phyloP scores from a whole-genome alignment of 30 jellyfish, hydroid and myxozoan genomes.

The Pelagia noctiluca region DNA sequence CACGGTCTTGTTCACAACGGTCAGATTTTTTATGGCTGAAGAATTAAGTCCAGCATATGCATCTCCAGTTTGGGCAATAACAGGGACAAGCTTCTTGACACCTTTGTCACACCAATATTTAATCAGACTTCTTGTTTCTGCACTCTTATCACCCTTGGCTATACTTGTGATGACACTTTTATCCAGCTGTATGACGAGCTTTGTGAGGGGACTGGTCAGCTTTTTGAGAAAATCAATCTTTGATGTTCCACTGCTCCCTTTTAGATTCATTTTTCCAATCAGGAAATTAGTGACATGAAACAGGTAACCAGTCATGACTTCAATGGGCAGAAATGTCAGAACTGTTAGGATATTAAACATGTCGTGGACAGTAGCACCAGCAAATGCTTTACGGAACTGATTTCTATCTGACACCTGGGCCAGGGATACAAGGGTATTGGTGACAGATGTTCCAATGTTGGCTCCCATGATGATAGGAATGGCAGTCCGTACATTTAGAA shows the following conservation, averaged over 20 bases:
- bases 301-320: slow-evolving; percentile 75
- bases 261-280: slow-evolving; percentile 44
- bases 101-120: slow-evolving; percentile 96
- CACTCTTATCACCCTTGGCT: slow-evolving; percentile 90
- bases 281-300: slow-evolving; percentile 68
- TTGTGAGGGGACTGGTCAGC: slow-evolving; percentile 91
- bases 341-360: slow-evolving; percentile 89
- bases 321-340: slow-evolving; percentile 83
- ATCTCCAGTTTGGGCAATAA: neutral
- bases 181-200: slow-evolving; percentile 81
- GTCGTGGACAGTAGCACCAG: slow-evolving; percentile 97
- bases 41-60: neutral
- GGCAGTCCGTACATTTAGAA: slow-evolving; percentile 82
- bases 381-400: slow-evolving; percentile 95
- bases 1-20: slow-evolving; percentile 55
- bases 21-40: neutral
- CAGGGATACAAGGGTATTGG: slow-evolving; percentile 90
- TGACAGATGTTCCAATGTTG: slow-evolving; percentile 93
- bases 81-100: slow-evolving; percentile 44
- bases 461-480: slow-evolving; percentile 98
- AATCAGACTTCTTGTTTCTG: slow-evolving; percentile 74
- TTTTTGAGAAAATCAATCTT: slow-evolving; percentile 76
- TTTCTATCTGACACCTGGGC: slow-evolving; percentile 88
- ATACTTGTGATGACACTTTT: slow-evolving; percentile 82
- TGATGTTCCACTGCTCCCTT: slow-evolving; percentile 25